A percentile compares a stretch with the other conserved stretches of the same genome.
These are phyloP conservation scores for Tragopan temminckii DNA, from an alignment of 2,797 vertebrate genomes.

Conservation along the genomic window DNA sequence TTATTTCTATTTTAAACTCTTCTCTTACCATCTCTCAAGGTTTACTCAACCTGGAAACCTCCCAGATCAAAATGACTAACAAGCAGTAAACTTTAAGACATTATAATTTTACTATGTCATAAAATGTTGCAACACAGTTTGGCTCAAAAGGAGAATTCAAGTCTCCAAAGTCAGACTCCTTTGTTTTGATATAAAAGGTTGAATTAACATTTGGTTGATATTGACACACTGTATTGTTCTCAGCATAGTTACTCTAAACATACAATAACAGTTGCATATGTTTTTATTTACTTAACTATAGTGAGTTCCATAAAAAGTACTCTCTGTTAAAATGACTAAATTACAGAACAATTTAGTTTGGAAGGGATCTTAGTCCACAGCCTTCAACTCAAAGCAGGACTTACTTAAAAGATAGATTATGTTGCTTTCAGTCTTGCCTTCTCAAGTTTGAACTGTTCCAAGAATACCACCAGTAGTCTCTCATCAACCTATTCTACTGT, in stretches of 20 bases:
- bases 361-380: neutral
- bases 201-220: neutral
- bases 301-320: neutral
- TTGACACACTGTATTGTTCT: neutral
- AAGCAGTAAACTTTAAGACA: neutral
- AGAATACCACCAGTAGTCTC: neutral
- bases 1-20: neutral
- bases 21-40: neutral
- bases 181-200: neutral
- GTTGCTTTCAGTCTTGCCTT: neutral
- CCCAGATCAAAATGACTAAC: neutral
- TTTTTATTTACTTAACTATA: neutral
- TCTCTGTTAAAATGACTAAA: neutral
- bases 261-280: fast-evolving
- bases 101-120: neutral
- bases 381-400: neutral
- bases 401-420: neutral
- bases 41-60: neutral
- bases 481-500: neutral
- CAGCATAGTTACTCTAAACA: neutral
- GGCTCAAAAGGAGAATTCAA: neutral
- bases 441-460: neutral
- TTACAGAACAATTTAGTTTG: neutral
- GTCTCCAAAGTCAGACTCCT: neutral
- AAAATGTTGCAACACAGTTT: neutral